Evolutionary conservation across 2,113 vertebrate species (phyloP), one percentile per base, ranked within the genome.

Genomic region (Ursus arctos): DNA sequence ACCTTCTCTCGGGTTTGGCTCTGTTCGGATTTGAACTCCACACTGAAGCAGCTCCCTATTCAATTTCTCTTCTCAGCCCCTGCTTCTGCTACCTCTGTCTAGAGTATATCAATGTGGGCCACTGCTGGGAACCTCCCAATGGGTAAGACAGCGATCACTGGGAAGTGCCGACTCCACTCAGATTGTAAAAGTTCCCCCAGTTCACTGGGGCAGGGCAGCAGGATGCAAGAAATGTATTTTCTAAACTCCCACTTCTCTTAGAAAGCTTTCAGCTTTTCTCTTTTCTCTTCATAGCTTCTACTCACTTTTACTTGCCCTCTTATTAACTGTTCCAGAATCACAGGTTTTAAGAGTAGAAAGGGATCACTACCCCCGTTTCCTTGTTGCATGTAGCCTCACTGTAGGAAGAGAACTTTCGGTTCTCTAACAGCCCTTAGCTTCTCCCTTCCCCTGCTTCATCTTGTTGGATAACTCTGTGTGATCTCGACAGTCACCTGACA

Each of bases 251-350:
- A 33, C 49, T 96, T 91, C 43, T 95, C 74, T 82, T 0, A 0
- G 74, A 87, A 87, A 87, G 89, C 43, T 95, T 96, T 92, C 55
- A 67, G 80, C 40, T 81, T 94, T 88, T 57, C 51, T 91, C n/a
- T 76, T 92, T 87, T 57, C 76, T 91, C 57, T 85, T 63, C 65
- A 94, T 40, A 89, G 84, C 21, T 77, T 74, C 86, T 85, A 18
- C 49, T 93, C 86, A 51, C 43, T 93, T 85, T 86, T 40, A 90
- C 47, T 91, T 94, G 81, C 55, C 61, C 10, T 89, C 67, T 72
- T 51, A 67, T 63, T 86, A 87, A 55, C 55, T 59, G 82, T 71
- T 84, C 9, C 21, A 74, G 47, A 83, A 93, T 95, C 91, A 59
- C 49, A 81, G 69, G 61, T 94, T 33, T 83, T 40, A 14, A 67